Base-by-base conservation (phyloP, 2,113 vertebrate genomes). In the Odocoileus virginianus region DNA sequence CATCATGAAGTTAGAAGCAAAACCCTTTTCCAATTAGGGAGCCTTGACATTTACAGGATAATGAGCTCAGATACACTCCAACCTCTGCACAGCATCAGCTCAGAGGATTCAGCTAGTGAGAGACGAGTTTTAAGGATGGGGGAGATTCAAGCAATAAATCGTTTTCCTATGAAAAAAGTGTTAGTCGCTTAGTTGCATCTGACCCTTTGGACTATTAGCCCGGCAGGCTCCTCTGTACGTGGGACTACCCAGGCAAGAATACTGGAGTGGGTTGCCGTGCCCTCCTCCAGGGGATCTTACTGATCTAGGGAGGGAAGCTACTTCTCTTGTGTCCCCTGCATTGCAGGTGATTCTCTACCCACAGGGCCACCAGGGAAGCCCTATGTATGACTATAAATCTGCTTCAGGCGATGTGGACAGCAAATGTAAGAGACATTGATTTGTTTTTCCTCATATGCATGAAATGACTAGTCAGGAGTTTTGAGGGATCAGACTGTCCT, bases 1-100 rank as follows among this genome's bases (percentile, higher is more conserved):
- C 43, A 40, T 58, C 64, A 11, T 1, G 67, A 74, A 92, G 61
- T 40, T 45, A 27, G 60, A 57, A 82, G 57, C 43, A 10, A 74
- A 57, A 58, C 54, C 27, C 7, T 23, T 1, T 47, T 64, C 36
- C 6, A 43, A 0, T 12, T 52, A 36, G 16, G 25, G 36, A 60
- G 43, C 30, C 6, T 3, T 9, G 21, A 15, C 47, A 6, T 36
- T 60, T 27, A 0, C 21, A 6, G 19, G 43, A 9, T 21, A 1
- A 84, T 33, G 30, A 50, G 87, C 10, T 28, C 23, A 6, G 11
- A 1, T 16, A 8, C 0, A 1, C 14, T 36, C 23, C 4, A 15
- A 12, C 17, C 81, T 60, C 61, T 30, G n/a, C 13, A 13, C 23
- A 43, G 17, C 3, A 16, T 50, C 43, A 13, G 25, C 33, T 76